Conservation (phyloP, 2,888 invertebrate species). For the Raillietiella orientalis region DNA sequence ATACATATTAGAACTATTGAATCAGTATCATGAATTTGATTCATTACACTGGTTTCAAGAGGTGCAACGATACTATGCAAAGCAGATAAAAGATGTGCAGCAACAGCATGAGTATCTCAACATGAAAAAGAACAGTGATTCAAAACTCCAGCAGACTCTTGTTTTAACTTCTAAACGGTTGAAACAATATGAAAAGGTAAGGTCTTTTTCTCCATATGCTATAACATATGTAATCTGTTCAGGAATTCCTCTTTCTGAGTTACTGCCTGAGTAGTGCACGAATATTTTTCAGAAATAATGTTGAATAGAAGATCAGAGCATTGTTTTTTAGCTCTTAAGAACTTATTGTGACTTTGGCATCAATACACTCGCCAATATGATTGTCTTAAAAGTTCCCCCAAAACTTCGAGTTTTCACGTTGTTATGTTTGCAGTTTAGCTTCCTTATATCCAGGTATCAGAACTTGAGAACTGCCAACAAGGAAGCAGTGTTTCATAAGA, state of each 20-base stretch:
- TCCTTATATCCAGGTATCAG: no score
- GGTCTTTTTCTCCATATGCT: not conserved
- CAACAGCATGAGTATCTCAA: conserved; percentile 1
- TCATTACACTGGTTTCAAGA: conserved; percentile 83
- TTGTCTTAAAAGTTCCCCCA: no score
- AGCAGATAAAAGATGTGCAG: no score
- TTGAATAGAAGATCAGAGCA: no score
- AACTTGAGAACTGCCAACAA: no score
- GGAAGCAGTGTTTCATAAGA: no score
- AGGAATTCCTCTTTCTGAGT: conserved; percentile 65
- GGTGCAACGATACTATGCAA: conserved; percentile 14
- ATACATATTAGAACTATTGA: conserved; percentile 59
- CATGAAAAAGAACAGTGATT: conserved; percentile 14
- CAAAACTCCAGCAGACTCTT: conserved; percentile 72
- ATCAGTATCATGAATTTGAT: conserved; percentile 58
- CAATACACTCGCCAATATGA: no score
- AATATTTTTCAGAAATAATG: conserved; percentile 45
- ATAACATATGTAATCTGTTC: conserved; percentile 8
- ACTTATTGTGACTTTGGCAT: no score
- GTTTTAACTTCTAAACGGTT: conserved; percentile 59
- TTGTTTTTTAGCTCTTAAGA: no score
- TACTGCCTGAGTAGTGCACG: conserved; percentile 76
- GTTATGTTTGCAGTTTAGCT: no score
- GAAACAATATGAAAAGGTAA: conserved; percentile 26
- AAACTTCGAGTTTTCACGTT: no score